phyloP scores from a whole-genome alignment of 2,888 invertebrate species.

The Sepiola atlantica region DNA sequence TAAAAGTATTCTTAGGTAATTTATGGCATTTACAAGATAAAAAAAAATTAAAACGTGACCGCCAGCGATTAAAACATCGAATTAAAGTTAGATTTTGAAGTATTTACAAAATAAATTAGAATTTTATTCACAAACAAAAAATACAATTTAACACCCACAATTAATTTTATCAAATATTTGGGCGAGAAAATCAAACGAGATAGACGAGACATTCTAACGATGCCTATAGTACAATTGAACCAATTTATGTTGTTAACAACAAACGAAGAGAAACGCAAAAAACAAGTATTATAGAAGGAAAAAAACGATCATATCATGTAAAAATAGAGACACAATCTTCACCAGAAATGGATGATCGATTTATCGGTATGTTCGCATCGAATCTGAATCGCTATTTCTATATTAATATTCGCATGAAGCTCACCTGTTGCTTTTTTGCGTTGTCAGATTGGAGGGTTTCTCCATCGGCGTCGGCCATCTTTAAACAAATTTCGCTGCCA shows the following conservation, averaged over 20 bases:
- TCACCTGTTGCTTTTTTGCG: neutral
- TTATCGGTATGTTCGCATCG: neutral
- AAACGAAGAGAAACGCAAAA: neutral
- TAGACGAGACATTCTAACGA: neutral
- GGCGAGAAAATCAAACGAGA: neutral
- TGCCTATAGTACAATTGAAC: neutral
- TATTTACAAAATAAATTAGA: too few species aligned
- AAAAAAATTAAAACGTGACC: too few species aligned
- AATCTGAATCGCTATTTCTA: neutral
- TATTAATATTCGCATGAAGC: neutral
- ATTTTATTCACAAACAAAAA: neutral
- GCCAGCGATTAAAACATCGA: too few species aligned
- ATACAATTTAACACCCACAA: neutral
- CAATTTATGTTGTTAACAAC: neutral
- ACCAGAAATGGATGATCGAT: too few species aligned
- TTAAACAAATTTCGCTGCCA: constrained; percentile 37
- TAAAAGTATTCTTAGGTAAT: too few species aligned
- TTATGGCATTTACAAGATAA: too few species aligned
- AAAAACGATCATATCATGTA: neutral
- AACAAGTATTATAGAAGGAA: neutral
- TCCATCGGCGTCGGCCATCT: constrained; percentile 40
- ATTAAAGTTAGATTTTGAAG: too few species aligned
- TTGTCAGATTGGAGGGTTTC: neutral
- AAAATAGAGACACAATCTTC: neutral
- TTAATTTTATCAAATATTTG: neutral